phyloP scores from a whole-genome alignment of 1,140 invertebrate species.

The Drosophila guanche region DNA sequence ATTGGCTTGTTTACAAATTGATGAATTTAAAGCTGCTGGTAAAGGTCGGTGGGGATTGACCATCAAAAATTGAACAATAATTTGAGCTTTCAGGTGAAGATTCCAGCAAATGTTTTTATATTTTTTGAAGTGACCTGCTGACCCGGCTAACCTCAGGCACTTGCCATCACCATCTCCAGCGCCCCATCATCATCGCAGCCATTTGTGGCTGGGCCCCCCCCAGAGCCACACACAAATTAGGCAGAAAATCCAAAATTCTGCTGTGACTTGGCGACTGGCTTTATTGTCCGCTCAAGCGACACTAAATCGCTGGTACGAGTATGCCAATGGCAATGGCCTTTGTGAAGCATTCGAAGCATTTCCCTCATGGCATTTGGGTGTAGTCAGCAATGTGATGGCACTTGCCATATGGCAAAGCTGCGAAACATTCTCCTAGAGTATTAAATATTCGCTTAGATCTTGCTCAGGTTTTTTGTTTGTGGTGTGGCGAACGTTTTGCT shows the following conservation, averaged over 20 bases:
- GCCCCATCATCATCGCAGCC: constrained; percentile 16
- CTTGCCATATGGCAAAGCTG: too few species aligned
- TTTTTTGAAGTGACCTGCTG: constrained; percentile 37
- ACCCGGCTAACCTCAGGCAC: constrained; percentile 7
- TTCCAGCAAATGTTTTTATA: constrained; percentile 28
- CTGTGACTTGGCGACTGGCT: constrained; percentile 39
- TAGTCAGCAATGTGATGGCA: too few species aligned
- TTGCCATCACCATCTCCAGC: constrained; percentile 8
- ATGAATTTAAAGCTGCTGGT: constrained; percentile 12
- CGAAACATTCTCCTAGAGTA: constrained; percentile 4
- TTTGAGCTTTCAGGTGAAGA: neutral
- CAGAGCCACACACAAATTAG: constrained; percentile 55
- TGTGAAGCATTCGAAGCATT: neutral
- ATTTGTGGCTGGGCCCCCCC: neutral
- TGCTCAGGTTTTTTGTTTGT: constrained; percentile 10
- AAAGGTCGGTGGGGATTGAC: neutral
- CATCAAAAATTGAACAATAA: too few species aligned
- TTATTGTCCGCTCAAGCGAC: constrained; percentile 62
- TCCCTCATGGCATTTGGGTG: too few species aligned
- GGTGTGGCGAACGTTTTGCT: constrained; percentile 49
- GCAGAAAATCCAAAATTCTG: constrained; percentile 31
- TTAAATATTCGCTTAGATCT: constrained; percentile 12
- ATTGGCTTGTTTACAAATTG: constrained; percentile 55
- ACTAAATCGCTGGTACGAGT: constrained; percentile 60
- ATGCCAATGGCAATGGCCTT: constrained; percentile 45